Evolutionary conservation across 2,113 vertebrate genomes (phyloP), one percentile per base, ranked within the genome.

Genomic region (Indicator indicator): DNA sequence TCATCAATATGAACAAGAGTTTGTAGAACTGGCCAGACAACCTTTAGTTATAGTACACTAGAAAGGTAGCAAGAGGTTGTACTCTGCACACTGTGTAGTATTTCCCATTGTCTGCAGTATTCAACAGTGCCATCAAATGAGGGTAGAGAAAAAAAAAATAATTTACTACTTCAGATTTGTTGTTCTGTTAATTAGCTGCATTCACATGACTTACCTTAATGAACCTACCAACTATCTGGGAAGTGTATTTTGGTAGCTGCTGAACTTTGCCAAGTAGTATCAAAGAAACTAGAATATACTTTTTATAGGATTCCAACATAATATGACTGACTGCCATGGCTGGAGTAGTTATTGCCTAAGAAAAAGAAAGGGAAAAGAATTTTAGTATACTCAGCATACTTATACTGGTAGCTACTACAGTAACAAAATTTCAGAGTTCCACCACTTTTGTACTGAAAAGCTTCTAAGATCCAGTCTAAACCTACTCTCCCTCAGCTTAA

Each of bases 301-400:
- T 99, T 97, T 99, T 99, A 97, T 99, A 99, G 3, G 99, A 98
- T 97, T 99, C 99, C 98, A 99, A 98, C 99, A 99, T 99, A 98
- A 99, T 99, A 96, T 99, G 99, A 97, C 99, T 99, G 97, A 99
- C 99, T 9, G 99, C 99, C 99, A 99, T 99, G 91, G 99, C 99
- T 85, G 99, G 99, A 98, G 99, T 99, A 97, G 99, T 99, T 97
- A 99, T 99, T 94, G 99, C 99, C 99, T 99, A 93, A 77, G 64
- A 93, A 62, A 86, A 89, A 88, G 65, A 86, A 89, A 84, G 16
- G n/a, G 38, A 90, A 87, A 5, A 89, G 27, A 52, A 76, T 72
- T 89, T 94, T 52, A 94, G 17, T 65, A 2, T 54, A 27, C 27
- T 80, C 48, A 16, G 26, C 75, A 23, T 3, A 91, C 54, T 55